Conservation (phyloP, 2,797 vertebrate species). For the Pipistrellus nathusii region DNA sequence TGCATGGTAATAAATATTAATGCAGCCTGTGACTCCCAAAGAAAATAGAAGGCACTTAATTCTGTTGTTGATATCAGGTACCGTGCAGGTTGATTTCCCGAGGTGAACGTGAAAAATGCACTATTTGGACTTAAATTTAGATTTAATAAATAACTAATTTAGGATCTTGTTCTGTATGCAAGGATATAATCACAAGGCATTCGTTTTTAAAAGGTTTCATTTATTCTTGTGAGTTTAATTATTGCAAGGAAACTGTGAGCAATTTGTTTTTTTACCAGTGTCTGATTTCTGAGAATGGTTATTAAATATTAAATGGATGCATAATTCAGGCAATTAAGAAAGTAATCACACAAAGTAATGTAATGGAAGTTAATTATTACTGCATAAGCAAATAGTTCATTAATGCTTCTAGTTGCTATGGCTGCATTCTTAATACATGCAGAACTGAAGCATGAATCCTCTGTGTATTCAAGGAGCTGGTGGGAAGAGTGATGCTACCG, state of each 20-base stretch:
- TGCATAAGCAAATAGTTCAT: conserved; percentile 99
- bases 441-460: conserved; percentile 95
- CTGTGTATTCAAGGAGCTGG: conserved; percentile 93
- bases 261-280: conserved; percentile 99
- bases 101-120: conserved; percentile 95
- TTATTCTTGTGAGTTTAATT: conserved; percentile 99
- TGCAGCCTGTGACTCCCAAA: conserved; percentile 86
- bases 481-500: conserved; percentile 91
- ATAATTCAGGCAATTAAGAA: conserved; percentile 99
- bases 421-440: conserved; percentile 99
- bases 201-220: conserved; percentile 98
- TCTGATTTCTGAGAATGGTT: conserved; percentile 99
- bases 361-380: conserved; percentile 99
- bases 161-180: conserved; percentile 95
- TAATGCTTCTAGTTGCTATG: conserved; percentile 99
- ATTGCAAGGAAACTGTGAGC: conserved; percentile 98
- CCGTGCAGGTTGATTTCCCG: conserved; percentile 95
- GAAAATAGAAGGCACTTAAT: conserved; percentile 89
- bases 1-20: conserved; percentile 88
- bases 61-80: conserved; percentile 89
- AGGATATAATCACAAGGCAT: conserved; percentile 99
- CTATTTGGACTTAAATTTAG: conserved; percentile 96
- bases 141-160: conserved; percentile 99
- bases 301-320: conserved; percentile 99
- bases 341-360: conserved; percentile 99